These are phyloP conservation scores for Canis aureus DNA, from an alignment of 2,113 vertebrate genomes.

Conservation along the genomic window DNA sequence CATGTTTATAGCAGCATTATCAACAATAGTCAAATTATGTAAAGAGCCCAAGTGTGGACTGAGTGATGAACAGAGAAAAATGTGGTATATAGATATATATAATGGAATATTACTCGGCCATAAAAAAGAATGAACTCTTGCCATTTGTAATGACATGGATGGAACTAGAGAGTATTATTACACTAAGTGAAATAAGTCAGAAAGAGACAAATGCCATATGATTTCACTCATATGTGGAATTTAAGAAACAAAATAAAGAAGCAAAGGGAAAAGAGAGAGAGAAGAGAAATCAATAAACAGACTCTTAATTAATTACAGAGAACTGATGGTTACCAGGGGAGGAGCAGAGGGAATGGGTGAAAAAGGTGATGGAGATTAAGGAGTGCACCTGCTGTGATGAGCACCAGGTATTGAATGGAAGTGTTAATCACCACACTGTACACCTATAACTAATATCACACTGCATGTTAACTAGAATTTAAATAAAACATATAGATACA, in stretches of 20 bases:
- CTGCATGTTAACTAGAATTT: background rate
- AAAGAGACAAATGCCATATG: background rate
- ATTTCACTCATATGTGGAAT: background rate
- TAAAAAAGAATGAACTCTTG: background rate
- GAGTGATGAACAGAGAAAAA: background rate
- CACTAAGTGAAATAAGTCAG: background rate
- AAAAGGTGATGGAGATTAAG: background rate
- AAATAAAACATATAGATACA: background rate
- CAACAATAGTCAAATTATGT: background rate
- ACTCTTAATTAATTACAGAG: background rate
- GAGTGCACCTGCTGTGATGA: background rate
- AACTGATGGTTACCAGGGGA: background rate
- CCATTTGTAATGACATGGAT: background rate
- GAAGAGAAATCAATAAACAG: background rate
- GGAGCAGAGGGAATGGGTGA: background rate
- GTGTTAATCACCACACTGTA: background rate
- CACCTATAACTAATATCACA: background rate
- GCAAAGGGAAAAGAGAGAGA: background rate
- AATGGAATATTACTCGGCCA: background rate
- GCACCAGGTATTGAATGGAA: background rate
- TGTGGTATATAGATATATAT: background rate
- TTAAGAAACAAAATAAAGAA: background rate
- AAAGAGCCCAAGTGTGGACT: background rate
- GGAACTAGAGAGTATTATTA: background rate
- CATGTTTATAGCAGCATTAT: background rate